Evolutionary conservation across 2,888 invertebrate species (phyloP), one percentile per base, ranked within the genome.

Genomic region (Adineta ricciae): DNA sequence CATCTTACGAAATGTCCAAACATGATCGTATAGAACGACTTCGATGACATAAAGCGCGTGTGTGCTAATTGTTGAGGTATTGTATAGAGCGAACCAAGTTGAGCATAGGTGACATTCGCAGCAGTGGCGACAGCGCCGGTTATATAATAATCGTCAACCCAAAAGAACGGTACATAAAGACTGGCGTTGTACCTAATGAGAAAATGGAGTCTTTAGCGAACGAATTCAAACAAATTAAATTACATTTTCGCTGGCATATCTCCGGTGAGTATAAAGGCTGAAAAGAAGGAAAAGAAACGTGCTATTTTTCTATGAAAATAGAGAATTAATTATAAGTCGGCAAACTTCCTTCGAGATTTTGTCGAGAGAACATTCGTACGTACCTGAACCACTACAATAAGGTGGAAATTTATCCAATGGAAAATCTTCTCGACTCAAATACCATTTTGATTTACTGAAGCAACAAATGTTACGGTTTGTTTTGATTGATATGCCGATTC

Each of bases 161-260:
- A 85, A 83, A 85, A 85, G 14, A 78, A 78, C 24, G 78, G 91
- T n/a, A 93, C 90, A 19, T 90, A 90, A 88, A 93, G 93, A 1
- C 93, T 93, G 83, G 92, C 92, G 5, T 91, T 88, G 36, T 93
- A 91, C 84, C 78, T 78, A 78, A 24, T n/a, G 2, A 78, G 41
- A 9, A 46, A 46, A 46, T 46, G 46, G 11, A 46, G 5, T 73
- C 19, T 38, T 14, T 19, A 16, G 38, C 38, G 19, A 38, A 19
- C 36, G 21, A 8, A 24, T 32, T 72, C 11, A 21, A 73, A 38
- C 2, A 16, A 41, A n/a, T 41, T 2, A 32, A 19, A 19, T 78
- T 41, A 78, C 78, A 78, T 78, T 41, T 78, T 78, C 7, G 41
- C 38, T 11, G 78, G 41, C 78, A 78, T 78, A 14, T 78, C 78